These are phyloP conservation scores for Odontamblyopus lacepedii DNA, from an alignment of 2,797 vertebrate genomes.

Conservation along the genomic window DNA sequence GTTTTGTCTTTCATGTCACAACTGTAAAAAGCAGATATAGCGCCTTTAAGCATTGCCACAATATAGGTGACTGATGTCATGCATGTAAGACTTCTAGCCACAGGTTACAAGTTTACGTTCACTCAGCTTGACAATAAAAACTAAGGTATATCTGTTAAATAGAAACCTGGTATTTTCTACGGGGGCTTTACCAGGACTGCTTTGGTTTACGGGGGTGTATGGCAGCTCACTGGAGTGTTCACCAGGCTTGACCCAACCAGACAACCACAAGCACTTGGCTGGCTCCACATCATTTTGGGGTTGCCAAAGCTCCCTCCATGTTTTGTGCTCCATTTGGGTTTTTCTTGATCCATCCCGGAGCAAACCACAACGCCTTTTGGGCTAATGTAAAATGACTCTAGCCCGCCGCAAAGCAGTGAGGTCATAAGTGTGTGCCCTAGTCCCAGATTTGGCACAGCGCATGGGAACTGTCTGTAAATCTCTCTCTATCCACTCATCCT, in stretches of 20 bases:
- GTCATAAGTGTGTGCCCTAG: conserved; percentile 70
- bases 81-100: background rate
- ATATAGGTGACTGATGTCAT: no score
- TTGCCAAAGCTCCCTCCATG: conserved; percentile 62
- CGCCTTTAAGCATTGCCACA: no score
- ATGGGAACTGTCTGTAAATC: conserved; percentile 73
- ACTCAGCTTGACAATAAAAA: conserved; percentile 32
- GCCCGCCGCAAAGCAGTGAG: conserved; percentile 63
- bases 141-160: conserved; percentile 20
- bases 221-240: conserved; percentile 42
- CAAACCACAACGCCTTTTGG: conserved; percentile 73
- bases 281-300: conserved; percentile 57
- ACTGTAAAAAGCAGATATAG: no score
- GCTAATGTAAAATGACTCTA: conserved; percentile 51
- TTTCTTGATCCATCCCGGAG: conserved; percentile 69
- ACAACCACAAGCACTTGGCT: conserved; percentile 76
- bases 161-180: conserved; percentile 36
- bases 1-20: no score
- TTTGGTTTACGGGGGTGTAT: conserved; percentile 45
- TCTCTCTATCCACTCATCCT: conserved; percentile 44
- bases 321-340: conserved; percentile 71
- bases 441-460: conserved; percentile 62
- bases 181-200: conserved; percentile 1
- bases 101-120: background rate
- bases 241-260: conserved; percentile 68